Percentiles rank a stretch among this genome's conserved stretches.
Conservation (phyloP, 2,888 invertebrate species). For the Drosophila multiciliata region DNA sequence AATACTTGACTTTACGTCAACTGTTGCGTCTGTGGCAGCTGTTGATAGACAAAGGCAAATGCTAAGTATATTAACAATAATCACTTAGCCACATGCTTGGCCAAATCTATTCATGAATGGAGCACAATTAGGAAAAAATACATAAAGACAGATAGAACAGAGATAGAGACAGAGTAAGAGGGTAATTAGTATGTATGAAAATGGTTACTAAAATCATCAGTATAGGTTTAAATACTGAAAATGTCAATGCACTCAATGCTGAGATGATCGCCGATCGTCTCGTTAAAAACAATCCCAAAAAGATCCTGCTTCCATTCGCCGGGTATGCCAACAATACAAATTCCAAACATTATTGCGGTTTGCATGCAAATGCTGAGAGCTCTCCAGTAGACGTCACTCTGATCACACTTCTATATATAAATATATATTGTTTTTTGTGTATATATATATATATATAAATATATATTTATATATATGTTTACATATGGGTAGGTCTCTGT, state of each 20-base stretch:
- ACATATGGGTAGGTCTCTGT: background rate
- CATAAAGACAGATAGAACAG: background rate
- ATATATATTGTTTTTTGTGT: too few species aligned
- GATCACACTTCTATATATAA: background rate
- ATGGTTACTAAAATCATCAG: background rate
- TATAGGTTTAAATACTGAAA: background rate
- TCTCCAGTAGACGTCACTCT: background rate
- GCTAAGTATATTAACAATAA: constrained; percentile 2
- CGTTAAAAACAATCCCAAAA: background rate
- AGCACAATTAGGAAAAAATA: background rate
- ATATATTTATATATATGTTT: background rate
- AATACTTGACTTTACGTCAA: constrained; percentile 9
- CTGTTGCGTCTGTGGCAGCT: constrained; percentile 12
- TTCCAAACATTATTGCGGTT: constrained; percentile 49
- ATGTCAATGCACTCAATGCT: constrained; percentile 6
- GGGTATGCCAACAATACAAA: constrained; percentile 37
- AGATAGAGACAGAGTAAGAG: too few species aligned
- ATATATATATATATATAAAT: background rate
- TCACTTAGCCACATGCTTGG: background rate
- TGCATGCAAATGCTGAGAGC: constrained; percentile 39
- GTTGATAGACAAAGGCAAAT: constrained; percentile 15
- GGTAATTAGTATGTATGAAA: background rate
- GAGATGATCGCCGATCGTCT: background rate
- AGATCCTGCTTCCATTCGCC: constrained; percentile 17
- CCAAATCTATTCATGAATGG: background rate